Conservation (phyloP, 2,888 invertebrate species). For the Noctua pronuba region DNA sequence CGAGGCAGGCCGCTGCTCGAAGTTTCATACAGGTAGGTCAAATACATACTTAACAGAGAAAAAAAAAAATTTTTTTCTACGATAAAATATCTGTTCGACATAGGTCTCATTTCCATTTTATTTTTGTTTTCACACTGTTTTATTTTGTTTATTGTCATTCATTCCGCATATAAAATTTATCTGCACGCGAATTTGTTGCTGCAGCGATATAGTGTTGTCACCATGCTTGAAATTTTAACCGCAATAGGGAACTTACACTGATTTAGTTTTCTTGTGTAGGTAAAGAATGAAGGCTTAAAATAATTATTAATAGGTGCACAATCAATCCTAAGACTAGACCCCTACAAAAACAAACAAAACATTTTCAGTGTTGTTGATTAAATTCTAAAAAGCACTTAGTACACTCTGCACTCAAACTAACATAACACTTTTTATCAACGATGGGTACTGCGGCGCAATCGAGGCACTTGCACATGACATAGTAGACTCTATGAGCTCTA, state of each 20-base stretch:
- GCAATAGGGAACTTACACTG: neutral
- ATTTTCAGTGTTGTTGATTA: neutral
- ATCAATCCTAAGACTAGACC: neutral
- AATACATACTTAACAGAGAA: neutral
- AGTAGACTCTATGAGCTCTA: neutral
- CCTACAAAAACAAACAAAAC: neutral
- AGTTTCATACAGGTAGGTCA: constrained; percentile 62
- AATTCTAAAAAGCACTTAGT: neutral
- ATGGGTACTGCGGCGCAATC: neutral
- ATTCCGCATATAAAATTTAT: constrained; percentile 8
- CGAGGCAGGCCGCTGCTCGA: constrained; percentile 10
- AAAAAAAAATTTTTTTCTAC: neutral
- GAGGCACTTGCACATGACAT: neutral
- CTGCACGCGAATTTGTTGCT: constrained; percentile 50
- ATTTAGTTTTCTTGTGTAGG: neutral
- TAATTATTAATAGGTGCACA: neutral
- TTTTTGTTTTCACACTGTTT: neutral
- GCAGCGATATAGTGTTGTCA: constrained; percentile 55
- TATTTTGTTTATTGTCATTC: constrained; percentile 12
- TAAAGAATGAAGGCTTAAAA: neutral
- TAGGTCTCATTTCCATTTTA: neutral
- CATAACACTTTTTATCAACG: neutral
- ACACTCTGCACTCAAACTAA: neutral
- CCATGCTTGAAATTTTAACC: constrained; percentile 3
- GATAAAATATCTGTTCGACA: neutral